Evolutionary conservation across 2,888 invertebrate species (phyloP).

Genomic region (Tupiocoris notatus): DNA sequence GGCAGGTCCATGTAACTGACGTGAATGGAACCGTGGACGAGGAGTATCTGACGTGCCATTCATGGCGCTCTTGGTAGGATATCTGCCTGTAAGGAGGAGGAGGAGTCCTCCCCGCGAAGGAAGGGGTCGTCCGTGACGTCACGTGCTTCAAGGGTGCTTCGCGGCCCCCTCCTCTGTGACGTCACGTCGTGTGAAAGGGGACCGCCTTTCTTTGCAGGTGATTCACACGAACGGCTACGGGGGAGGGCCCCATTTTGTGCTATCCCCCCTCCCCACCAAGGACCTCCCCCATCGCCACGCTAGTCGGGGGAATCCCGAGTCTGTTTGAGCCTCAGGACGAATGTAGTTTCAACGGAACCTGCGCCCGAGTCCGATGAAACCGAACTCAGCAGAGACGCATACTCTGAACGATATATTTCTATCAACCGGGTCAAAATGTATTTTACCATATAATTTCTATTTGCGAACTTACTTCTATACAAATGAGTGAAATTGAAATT

Average conservation of each 20-base stretch:
- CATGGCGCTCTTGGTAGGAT: conserved; percentile 37
- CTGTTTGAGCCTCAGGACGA: background rate
- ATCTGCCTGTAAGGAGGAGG: background rate
- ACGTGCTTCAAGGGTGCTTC: background rate
- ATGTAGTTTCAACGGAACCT: background rate
- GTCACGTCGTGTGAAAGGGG: conserved; percentile 1
- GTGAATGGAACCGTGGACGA: background rate
- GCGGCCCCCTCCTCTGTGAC: conserved; percentile 8
- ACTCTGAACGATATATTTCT: no score
- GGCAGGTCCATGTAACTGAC: background rate
- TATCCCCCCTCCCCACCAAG: background rate
- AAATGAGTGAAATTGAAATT: no score
- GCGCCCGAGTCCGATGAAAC: background rate
- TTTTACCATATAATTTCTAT: no score
- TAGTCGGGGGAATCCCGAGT: background rate
- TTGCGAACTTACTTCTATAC: no score
- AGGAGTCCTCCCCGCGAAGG: background rate
- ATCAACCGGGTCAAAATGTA: no score
- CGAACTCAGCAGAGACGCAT: no score
- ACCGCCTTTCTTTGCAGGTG: conserved; percentile 14
- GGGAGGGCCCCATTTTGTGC: background rate
- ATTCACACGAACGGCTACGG: conserved; percentile 3
- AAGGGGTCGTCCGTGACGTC: conserved; percentile 25
- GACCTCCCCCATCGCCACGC: background rate
- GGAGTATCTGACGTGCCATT: conserved; percentile 41